phyloP scores from a whole-genome alignment of 2,797 vertebrate genomes.

The Onychomys leucogaster region DNA sequence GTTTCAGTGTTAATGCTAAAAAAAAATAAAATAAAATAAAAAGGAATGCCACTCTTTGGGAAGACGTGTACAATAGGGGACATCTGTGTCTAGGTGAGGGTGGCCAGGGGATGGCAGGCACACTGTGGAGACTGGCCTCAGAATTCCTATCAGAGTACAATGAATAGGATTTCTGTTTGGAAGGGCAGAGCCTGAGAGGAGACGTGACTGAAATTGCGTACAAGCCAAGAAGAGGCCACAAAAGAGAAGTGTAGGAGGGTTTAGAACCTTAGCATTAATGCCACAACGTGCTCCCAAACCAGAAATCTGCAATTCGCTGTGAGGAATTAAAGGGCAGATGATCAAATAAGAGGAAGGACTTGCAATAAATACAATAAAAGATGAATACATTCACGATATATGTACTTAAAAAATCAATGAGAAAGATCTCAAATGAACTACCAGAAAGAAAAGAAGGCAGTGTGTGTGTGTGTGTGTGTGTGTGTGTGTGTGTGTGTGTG shows the following conservation, averaged over 20 bases:
- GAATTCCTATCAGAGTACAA: background rate
- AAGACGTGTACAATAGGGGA: background rate
- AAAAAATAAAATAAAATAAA: too few relatives aligned
- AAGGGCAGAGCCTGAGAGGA: background rate
- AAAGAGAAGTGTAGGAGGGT: background rate
- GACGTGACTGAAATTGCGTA: slow-evolving; percentile 16
- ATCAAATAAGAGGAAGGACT: background rate
- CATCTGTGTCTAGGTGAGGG: background rate
- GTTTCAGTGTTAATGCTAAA: background rate
- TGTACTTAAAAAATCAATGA: slow-evolving; percentile 29
- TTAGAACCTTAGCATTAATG: slow-evolving; percentile 38
- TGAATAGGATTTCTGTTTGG: slow-evolving; percentile 24
- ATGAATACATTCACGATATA: background rate
- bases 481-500: too few relatives aligned
- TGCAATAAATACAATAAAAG: background rate
- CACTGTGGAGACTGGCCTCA: background rate
- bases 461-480: background rate
- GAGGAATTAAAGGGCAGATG: slow-evolving; percentile 27
- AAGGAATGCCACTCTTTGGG: background rate
- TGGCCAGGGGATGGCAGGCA: background rate
- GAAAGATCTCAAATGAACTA: slow-evolving; percentile 24
- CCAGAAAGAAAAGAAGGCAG: background rate
- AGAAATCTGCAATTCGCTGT: background rate
- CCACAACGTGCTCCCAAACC: background rate
- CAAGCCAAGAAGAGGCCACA: background rate